phyloP scores from a whole-genome alignment of 2,113 vertebrate species.

The Cyrtonyx montezumae region DNA sequence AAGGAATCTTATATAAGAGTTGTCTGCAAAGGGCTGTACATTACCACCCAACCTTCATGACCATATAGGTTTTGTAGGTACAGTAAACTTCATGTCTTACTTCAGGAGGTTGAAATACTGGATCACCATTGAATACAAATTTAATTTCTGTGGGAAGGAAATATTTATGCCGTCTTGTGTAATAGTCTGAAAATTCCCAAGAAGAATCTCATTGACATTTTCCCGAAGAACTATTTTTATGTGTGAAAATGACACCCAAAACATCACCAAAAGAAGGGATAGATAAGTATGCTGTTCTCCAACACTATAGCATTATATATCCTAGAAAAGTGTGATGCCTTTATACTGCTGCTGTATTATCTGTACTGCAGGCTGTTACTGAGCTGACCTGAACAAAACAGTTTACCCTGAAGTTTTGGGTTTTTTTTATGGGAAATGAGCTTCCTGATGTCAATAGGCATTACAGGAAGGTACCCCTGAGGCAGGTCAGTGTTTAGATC shows the following conservation, averaged over 20 bases:
- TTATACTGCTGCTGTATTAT: background rate
- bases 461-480: background rate
- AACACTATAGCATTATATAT: background rate
- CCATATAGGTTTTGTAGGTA: background rate
- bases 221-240: background rate
- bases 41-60: background rate
- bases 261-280: background rate
- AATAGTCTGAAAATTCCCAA: constrained; percentile 23
- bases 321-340: background rate
- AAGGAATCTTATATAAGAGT: background rate
- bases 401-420: background rate
- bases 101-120: background rate
- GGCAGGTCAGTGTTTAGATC: background rate
- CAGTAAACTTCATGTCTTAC: background rate
- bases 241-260: background rate
- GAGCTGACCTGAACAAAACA: background rate
- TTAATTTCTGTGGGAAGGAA: constrained; percentile 34
- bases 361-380: background rate
- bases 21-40: background rate
- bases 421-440: background rate
- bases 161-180: constrained; percentile 17
- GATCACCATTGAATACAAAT: background rate
- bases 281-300: background rate
- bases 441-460: background rate
- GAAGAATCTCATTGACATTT: background rate